Evolutionary conservation across 2,888 invertebrate species (phyloP).

Genomic region (Alloplasta piceator): DNA sequence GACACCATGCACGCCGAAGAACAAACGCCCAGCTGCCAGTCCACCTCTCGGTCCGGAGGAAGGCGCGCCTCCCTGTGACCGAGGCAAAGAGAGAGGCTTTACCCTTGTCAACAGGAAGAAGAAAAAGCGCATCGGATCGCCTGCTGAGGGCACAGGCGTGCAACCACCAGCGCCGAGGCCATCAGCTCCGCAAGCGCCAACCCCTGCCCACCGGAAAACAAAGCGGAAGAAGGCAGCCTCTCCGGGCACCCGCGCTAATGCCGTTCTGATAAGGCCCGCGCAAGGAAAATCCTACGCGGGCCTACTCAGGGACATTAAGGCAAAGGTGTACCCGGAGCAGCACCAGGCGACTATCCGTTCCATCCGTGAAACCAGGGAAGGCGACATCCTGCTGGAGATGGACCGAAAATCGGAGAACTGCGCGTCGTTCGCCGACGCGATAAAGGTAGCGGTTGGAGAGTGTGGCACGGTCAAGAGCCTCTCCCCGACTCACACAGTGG

Average conservation of each 20-base stretch:
- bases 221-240: conserved; percentile 26
- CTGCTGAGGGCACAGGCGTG: neutral
- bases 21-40: conserved; percentile 25
- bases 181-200: neutral
- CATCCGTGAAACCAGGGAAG: conserved; percentile 48
- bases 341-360: conserved; percentile 12
- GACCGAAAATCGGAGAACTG: conserved; percentile 30
- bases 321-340: conserved; percentile 36
- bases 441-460: conserved; percentile 28
- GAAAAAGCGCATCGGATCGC: conserved; percentile 9
- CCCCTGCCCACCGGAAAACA: conserved; percentile 21
- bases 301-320: conserved; percentile 35
- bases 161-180: neutral
- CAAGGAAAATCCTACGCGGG: conserved; percentile 56
- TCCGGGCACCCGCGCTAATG: conserved; percentile 5
- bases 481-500: conserved; percentile 13
- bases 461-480: conserved; percentile 29
- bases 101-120: neutral
- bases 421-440: conserved; percentile 39
- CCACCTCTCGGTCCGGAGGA: conserved; percentile 35
- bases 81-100: neutral
- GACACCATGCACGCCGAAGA: conserved; percentile 28
- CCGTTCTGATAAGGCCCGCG: conserved; percentile 44
- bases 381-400: conserved; percentile 48
- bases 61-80: neutral